Conservation (phyloP, 2,113 vertebrate genomes). For the Carassius gibelio region DNA sequence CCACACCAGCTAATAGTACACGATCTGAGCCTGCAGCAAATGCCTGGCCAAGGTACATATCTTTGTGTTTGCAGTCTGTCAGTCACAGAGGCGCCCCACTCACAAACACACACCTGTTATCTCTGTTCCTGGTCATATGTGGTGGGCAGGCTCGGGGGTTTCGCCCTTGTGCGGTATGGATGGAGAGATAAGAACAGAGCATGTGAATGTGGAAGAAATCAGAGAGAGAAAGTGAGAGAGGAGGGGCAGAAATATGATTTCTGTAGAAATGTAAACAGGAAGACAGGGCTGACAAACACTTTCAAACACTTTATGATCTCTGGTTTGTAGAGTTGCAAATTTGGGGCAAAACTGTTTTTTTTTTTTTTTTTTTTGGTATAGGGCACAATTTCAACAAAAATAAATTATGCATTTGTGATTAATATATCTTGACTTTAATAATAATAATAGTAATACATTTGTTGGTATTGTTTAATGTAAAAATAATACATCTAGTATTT, state of each 20-base stretch:
- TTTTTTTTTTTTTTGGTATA: background rate
- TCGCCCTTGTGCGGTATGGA: slow-evolving; percentile 41
- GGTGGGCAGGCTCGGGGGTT: slow-evolving; percentile 25
- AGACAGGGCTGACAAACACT: background rate
- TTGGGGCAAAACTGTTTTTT: no score
- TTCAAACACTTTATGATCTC: no score
- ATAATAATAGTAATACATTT: background rate
- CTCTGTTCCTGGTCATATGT: slow-evolving; percentile 36
- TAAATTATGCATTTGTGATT: no score
- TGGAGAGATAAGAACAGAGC: slow-evolving; percentile 45
- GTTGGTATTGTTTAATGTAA: background rate
- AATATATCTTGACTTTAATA: background rate
- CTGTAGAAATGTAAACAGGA: background rate
- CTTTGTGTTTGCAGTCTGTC: slow-evolving; percentile 53
- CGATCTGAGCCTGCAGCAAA: slow-evolving; percentile 37
- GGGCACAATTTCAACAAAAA: background rate
- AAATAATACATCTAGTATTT: no score
- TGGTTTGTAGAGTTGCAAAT: background rate
- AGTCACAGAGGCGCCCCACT: slow-evolving; percentile 35
- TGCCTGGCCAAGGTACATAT: slow-evolving; percentile 42
- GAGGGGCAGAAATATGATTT: background rate
- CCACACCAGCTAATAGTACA: slow-evolving; percentile 48
- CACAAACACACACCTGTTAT: slow-evolving; percentile 47
- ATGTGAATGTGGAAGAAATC: slow-evolving; percentile 34
- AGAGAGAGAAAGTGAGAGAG: slow-evolving; percentile 11